Evolutionary conservation across 2,113 vertebrate genomes (phyloP).

Genomic region (Pagrus major): DNA sequence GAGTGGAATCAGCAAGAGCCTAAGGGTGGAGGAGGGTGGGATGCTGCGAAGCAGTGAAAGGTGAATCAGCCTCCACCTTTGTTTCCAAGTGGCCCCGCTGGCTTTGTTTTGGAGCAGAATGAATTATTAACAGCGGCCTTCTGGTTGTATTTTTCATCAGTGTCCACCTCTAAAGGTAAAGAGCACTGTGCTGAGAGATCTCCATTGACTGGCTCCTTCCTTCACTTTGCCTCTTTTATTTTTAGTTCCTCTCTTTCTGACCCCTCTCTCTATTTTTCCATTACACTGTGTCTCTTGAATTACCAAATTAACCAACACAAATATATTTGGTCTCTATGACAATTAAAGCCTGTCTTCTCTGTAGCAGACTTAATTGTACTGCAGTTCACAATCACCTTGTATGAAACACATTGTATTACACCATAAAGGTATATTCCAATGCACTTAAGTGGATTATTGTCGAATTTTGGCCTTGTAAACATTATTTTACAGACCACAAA

Average conservation of each 20-base stretch:
- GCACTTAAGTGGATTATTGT: neutral
- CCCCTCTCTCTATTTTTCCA: neutral
- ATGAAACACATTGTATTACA: neutral
- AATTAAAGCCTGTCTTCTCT: conserved; percentile 3
- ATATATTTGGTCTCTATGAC: conserved; percentile 30
- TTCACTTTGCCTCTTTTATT: conserved; percentile 11
- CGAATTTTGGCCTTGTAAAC: neutral
- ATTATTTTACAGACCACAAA: neutral
- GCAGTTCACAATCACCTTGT: neutral
- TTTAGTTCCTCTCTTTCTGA: conserved; percentile 32
- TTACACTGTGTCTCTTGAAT: neutral
- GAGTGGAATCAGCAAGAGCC: conserved; percentile 45
- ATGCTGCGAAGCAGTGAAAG: conserved; percentile 67
- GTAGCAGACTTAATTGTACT: neutral
- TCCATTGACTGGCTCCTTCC: conserved; percentile 60
- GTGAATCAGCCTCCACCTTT: conserved; percentile 78
- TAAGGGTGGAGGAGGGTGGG: conserved; percentile 50
- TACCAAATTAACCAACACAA: conserved; percentile 22
- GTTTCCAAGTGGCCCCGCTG: conserved; percentile 75
- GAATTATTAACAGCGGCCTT: conserved; percentile 82
- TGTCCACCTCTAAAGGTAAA: conserved; percentile 75
- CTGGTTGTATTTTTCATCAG: conserved; percentile 81
- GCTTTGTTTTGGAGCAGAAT: conserved; percentile 79
- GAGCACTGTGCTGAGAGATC: conserved; percentile 53
- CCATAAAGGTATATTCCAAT: neutral